These are phyloP conservation scores for Thecophora atra DNA, from an alignment of 2,888 invertebrate genomes.

Conservation along the genomic window DNA sequence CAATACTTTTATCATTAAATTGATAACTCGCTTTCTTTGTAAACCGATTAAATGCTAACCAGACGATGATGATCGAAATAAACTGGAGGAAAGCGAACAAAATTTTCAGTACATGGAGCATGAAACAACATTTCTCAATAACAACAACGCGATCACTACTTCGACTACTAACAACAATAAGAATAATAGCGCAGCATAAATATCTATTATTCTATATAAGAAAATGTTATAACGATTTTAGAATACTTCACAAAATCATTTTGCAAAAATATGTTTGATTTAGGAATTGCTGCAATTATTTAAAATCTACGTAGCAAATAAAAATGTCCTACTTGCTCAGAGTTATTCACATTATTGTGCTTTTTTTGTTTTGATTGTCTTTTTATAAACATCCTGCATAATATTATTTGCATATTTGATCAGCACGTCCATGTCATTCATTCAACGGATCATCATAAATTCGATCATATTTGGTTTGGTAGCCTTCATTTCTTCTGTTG, in stretches of 20 bases:
- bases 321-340: no score
- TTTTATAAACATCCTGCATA: no score
- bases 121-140: constrained; percentile 45
- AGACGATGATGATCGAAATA: constrained; percentile 26
- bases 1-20: not conserved
- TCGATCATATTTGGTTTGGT: not conserved
- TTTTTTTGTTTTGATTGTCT: no score
- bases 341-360: no score
- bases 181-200: constrained; percentile 21
- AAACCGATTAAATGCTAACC: constrained; percentile 17
- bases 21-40: not conserved
- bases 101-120: constrained; percentile 57
- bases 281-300: no score
- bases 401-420: no score
- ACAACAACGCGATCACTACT: constrained; percentile 29
- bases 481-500: not conserved
- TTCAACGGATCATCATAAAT: not conserved
- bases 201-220: not conserved
- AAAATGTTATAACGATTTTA: no score
- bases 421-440: no score
- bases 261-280: no score
- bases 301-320: no score
- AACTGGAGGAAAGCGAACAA: constrained; percentile 50
- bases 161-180: constrained; percentile 20
- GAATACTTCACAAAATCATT: not conserved